A percentile compares a stretch with the other conserved stretches of the same genome.
Evolutionary conservation across 2,888 invertebrate species (phyloP).

Genomic region (Aphidius colemani): DNA sequence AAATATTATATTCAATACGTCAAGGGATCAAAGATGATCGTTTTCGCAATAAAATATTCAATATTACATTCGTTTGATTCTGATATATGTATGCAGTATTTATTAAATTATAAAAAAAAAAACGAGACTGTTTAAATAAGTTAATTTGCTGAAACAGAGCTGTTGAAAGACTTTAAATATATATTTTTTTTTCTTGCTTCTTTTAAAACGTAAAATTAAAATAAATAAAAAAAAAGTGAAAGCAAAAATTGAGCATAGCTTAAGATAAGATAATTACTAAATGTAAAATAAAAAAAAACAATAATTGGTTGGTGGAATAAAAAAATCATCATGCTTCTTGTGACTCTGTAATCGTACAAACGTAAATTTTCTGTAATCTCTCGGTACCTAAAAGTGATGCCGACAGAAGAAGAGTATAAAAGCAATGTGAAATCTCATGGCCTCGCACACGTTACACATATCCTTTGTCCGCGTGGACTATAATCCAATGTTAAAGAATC

Average conservation of each 20-base stretch:
- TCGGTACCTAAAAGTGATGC: constrained; percentile 25
- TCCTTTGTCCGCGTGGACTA: constrained; percentile 39
- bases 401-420: constrained; percentile 14
- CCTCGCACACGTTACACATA: constrained; percentile 34
- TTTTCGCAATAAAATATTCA: too few species aligned
- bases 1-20: neutral
- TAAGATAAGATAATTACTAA: neutral
- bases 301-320: too few species aligned
- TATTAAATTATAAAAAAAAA: too few species aligned
- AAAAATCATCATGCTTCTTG: too few species aligned
- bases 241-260: neutral
- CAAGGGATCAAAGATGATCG: constrained; percentile 7
- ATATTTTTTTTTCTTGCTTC: neutral
- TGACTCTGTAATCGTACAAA: neutral
- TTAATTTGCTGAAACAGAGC: too few species aligned
- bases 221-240: neutral
- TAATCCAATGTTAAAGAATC: constrained; percentile 37
- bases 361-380: constrained; percentile 12
- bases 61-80: too few species aligned
- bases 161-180: too few species aligned
- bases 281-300: constrained; percentile 1
- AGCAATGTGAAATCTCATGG: constrained; percentile 21
- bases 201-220: too few species aligned
- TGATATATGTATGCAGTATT: too few species aligned
- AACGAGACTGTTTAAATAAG: too few species aligned